Evolutionary conservation across 2,797 vertebrate species (phyloP).

Genomic region (Eptatretus atami): DNA sequence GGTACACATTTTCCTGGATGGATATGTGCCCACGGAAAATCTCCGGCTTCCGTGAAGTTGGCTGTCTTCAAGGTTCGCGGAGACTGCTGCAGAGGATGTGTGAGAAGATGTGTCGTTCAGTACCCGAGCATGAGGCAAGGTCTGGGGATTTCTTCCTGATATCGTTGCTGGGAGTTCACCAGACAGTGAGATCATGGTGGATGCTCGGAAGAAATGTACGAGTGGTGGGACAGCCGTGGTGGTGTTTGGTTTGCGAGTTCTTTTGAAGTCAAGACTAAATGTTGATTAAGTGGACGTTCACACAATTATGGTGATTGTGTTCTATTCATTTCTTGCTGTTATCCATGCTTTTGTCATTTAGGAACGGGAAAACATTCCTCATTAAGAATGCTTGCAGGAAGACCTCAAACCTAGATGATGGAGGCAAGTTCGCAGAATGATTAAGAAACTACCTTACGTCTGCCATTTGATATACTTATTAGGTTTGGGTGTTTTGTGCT

Average conservation of each 20-base stretch:
- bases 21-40: slow-evolving; percentile 91
- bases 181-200: slow-evolving; percentile 97
- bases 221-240: too few relatives aligned
- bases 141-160: slow-evolving; percentile 52
- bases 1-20: slow-evolving; percentile 95
- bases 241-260: neutral
- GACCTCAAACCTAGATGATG: slow-evolving; percentile 57
- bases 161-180: slow-evolving; percentile 78
- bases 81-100: slow-evolving; percentile 89
- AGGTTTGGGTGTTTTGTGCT: neutral
- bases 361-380: slow-evolving; percentile 90
- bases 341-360: too few relatives aligned
- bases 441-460: neutral
- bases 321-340: too few relatives aligned
- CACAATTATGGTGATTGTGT: too few relatives aligned
- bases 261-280: neutral
- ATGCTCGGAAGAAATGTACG: slow-evolving; percentile 81
- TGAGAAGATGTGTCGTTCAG: slow-evolving; percentile 82
- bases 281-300: too few relatives aligned
- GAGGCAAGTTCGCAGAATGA: slow-evolving; percentile 22
- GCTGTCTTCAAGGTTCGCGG: slow-evolving; percentile 80
- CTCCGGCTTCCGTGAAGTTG: slow-evolving; percentile 67
- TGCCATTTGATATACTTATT: neutral
- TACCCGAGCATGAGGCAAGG: slow-evolving; percentile 81
- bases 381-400: slow-evolving; percentile 79